phyloP scores from a whole-genome alignment of 2,888 invertebrate genomes.

The Dexiosoma caninum region DNA sequence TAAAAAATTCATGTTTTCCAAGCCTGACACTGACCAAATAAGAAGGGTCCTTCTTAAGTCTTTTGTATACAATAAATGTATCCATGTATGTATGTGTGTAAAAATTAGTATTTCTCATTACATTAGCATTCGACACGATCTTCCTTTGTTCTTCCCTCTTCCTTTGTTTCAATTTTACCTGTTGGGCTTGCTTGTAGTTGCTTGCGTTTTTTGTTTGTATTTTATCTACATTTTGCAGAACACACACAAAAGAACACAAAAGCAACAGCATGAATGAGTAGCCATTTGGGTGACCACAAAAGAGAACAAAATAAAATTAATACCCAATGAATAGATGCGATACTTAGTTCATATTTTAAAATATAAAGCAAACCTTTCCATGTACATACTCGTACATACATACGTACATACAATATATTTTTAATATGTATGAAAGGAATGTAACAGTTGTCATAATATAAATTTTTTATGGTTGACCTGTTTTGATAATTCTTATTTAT shows the following conservation, averaged over 20 bases:
- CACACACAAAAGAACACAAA: not conserved
- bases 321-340: no score
- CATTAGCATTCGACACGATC: not conserved
- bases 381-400: no score
- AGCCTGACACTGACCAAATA: not conserved
- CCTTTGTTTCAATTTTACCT: no score
- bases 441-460: conserved; percentile 28
- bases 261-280: not conserved
- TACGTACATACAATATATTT: no score
- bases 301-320: no score
- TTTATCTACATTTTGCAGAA: not conserved
- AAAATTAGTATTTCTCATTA: not conserved
- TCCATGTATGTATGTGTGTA: not conserved
- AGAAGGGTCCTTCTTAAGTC: not conserved
- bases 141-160: no score
- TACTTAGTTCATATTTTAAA: conserved; percentile 18
- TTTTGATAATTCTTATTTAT: conserved; percentile 1
- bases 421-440: not conserved
- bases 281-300: no score
- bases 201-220: not conserved
- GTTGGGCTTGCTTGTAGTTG: not conserved
- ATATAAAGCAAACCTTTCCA: not conserved
- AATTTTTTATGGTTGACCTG: conserved; percentile 3
- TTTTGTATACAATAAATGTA: not conserved
- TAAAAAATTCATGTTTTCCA: not conserved